These are phyloP conservation scores for Copsychus sechellarum DNA, from an alignment of 2,113 vertebrate species.

Conservation along the genomic window DNA sequence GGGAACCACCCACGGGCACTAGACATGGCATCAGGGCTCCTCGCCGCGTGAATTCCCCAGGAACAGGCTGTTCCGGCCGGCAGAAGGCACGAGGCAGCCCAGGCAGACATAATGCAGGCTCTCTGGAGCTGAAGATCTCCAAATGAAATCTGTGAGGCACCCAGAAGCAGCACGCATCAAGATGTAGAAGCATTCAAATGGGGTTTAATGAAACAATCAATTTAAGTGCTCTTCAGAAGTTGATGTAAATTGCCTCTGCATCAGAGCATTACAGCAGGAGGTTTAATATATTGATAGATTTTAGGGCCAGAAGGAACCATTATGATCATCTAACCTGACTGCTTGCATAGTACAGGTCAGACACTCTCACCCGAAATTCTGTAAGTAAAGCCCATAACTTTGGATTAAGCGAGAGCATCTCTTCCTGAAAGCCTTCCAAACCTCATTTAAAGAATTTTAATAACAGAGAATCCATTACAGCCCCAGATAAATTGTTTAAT, in stretches of 20 bases:
- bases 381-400: conserved; percentile 26
- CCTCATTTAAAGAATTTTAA: neutral
- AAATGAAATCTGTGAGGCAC: neutral
- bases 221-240: conserved; percentile 45
- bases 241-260: conserved; percentile 51
- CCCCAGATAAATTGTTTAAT: neutral
- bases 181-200: conserved; percentile 47
- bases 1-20: conserved; percentile 19
- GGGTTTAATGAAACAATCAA: conserved; percentile 56
- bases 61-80: neutral
- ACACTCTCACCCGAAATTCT: neutral
- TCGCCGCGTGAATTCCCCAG: neutral
- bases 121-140: neutral
- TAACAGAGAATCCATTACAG: neutral
- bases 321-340: conserved; percentile 20
- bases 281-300: conserved; percentile 53
- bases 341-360: conserved; percentile 16
- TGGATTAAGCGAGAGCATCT: neutral
- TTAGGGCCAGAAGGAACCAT: conserved; percentile 15
- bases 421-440: conserved; percentile 13
- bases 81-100: neutral
- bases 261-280: neutral
- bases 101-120: neutral
- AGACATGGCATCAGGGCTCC: neutral
- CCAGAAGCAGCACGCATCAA: neutral